Evolutionary conservation across 2,888 invertebrate genomes (phyloP), one percentile per base, ranked within the genome.

Genomic region (Agelastica alni): DNA sequence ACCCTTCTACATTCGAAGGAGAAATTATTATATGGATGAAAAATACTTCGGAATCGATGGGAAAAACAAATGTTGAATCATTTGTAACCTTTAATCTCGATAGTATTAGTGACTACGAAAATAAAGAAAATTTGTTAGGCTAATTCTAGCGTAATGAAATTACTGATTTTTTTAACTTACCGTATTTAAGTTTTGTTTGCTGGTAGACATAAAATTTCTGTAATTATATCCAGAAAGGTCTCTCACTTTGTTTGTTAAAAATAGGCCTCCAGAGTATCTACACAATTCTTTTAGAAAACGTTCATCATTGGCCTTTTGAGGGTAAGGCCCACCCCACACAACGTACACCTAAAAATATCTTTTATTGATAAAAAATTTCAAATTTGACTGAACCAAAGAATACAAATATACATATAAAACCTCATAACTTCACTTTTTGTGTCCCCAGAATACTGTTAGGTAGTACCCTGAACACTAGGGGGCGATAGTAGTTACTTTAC

Each of bases 261-360:
- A 78, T 63, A 74, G 73, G 32, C 81, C 81, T 28, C 78, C 78
- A 1, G 80, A 78, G 54, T 77, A 68, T 39, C 72, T 66, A 47
- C 78, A 77, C 12, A 78, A 73, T 64, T 80, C 79, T 51, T 77
- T 75, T 22, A 81, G 58, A 45, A 79, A 70, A 47, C 74, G 75
- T 53, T 79, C 79, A 62, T 78, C 78, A 39, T 77, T 74, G 58
- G 75, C 73, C 49, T 69, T 72, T 7, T 72, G 69, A 13, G 76
- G 71, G 47, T 73, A 74, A 43, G 74, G 72, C 14, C 79, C 79
- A 58, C 77, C 77, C 80, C 80, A 81, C 36, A 80, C 66, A 14
- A 80, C 72, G 64, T 78, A 79, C 2, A 81, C 63, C 81, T 81
- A 60, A 36, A 70, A 65, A 37, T 34, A 39, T n/a, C n/a, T n/a